These are phyloP conservation scores for Notarius lentiginosus DNA, from an alignment of 2,113 vertebrate species.

Conservation along the genomic window DNA sequence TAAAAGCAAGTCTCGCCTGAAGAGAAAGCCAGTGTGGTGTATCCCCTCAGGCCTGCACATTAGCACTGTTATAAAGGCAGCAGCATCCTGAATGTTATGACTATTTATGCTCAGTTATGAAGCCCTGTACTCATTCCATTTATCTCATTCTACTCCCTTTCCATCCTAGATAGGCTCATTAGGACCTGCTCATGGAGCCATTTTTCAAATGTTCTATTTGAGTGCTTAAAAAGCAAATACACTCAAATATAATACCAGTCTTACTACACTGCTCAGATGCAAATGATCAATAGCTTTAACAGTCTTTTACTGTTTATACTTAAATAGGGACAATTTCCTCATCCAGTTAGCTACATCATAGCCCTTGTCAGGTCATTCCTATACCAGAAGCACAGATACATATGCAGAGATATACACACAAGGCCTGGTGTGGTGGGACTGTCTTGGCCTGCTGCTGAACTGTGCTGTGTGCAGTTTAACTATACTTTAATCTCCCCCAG, in stretches of 20 bases:
- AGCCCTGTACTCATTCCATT: conserved; percentile 26
- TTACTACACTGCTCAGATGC: background rate
- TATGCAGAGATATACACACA: background rate
- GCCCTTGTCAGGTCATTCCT: background rate
- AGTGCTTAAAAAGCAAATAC: background rate
- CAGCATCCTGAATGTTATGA: conserved; percentile 24
- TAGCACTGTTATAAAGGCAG: conserved; percentile 39
- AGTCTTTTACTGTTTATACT: background rate
- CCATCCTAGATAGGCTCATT: conserved; percentile 28
- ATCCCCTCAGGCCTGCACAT: conserved; percentile 46
- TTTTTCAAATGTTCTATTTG: conserved; percentile 4
- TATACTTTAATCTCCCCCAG: background rate
- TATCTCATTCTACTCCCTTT: conserved; percentile 29
- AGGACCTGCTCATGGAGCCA: background rate
- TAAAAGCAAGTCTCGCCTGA: conserved; percentile 42
- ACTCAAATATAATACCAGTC: background rate
- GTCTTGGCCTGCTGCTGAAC: conserved; percentile 59
- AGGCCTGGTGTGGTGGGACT: conserved; percentile 25
- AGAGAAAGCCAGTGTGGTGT: conserved; percentile 48
- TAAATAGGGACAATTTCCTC: background rate
- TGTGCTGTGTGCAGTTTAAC: conserved; percentile 29
- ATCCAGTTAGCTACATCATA: background rate
- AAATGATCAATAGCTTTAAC: conserved; percentile 4
- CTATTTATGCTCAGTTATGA: conserved; percentile 47
- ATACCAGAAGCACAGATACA: background rate